These are phyloP conservation scores for Rhinopithecus roxellana DNA, from an alignment of 2,113 vertebrate species.

Conservation along the genomic window DNA sequence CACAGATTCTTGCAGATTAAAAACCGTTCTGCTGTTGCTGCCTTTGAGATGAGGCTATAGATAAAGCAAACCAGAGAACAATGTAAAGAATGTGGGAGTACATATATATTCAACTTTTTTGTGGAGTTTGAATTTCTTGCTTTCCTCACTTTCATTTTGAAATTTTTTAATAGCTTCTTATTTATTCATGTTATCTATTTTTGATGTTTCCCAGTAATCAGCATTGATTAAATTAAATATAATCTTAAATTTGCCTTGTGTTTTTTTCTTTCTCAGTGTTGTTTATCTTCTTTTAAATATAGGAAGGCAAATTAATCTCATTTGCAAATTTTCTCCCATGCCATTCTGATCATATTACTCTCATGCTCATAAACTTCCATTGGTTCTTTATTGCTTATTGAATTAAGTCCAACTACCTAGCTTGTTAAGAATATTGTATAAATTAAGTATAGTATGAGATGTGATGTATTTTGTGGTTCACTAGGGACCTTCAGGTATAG, in stretches of 20 bases:
- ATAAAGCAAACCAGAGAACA: background rate
- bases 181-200: background rate
- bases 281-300: background rate
- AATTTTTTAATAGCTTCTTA: background rate
- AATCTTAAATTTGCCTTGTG: background rate
- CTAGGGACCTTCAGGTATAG: background rate
- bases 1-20: background rate
- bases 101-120: background rate
- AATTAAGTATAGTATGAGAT: slow-evolving; percentile 33
- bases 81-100: background rate
- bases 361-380: slow-evolving; percentile 46
- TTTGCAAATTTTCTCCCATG: slow-evolving; percentile 40
- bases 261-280: background rate
- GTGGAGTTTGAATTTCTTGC: background rate
- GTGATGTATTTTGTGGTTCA: slow-evolving; percentile 6
- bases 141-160: background rate
- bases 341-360: background rate
- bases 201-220: background rate
- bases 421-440: slow-evolving; percentile 50
- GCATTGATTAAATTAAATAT: background rate
- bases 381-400: slow-evolving; percentile 56
- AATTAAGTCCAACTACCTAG: slow-evolving; percentile 35
- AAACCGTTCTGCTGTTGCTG: background rate
- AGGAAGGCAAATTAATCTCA: background rate
- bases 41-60: background rate